Conservation (phyloP, 2,888 invertebrate genomes). For the Carcina quercana region DNA sequence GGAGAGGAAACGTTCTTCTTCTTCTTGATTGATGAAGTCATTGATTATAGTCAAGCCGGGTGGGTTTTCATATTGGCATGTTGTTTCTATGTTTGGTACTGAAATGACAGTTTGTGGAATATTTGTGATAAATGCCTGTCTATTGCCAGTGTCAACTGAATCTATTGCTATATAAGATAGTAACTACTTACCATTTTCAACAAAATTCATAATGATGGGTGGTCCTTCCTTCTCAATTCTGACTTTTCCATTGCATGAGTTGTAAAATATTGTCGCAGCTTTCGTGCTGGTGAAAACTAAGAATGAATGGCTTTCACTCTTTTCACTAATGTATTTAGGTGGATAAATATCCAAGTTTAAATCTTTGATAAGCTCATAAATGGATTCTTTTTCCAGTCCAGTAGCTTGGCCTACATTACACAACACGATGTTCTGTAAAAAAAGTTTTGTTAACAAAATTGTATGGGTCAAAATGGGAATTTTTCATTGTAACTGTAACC, state of each 20-base stretch:
- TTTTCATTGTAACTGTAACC: conserved; percentile 17
- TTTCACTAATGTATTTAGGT: conserved; percentile 79
- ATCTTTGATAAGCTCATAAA: conserved; percentile 74
- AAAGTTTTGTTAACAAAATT: conserved; percentile 2
- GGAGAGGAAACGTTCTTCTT: conserved; percentile 77
- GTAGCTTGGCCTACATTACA: conserved; percentile 92
- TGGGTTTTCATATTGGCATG: conserved; percentile 64
- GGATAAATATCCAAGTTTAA: conserved; percentile 69
- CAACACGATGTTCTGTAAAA: conserved; percentile 78
- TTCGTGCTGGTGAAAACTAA: conserved; percentile 71
- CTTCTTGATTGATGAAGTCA: conserved; percentile 80
- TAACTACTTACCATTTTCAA: conserved; percentile 68
- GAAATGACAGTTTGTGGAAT: conserved; percentile 32
- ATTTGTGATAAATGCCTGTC: no score
- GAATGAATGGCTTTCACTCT: conserved; percentile 88
- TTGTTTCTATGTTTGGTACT: conserved; percentile 51
- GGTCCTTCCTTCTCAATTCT: conserved; percentile 73
- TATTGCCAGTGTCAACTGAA: no score
- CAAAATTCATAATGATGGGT: conserved; percentile 79
- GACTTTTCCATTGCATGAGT: conserved; percentile 74
- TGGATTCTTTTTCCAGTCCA: conserved; percentile 79
- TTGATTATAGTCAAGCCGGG: conserved; percentile 80
- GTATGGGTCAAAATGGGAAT: background rate
- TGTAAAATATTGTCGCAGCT: conserved; percentile 73
- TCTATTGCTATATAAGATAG: no score